Evolutionary conservation across 2,113 vertebrate genomes (phyloP).

Genomic region (Oophaga pumilio): DNA sequence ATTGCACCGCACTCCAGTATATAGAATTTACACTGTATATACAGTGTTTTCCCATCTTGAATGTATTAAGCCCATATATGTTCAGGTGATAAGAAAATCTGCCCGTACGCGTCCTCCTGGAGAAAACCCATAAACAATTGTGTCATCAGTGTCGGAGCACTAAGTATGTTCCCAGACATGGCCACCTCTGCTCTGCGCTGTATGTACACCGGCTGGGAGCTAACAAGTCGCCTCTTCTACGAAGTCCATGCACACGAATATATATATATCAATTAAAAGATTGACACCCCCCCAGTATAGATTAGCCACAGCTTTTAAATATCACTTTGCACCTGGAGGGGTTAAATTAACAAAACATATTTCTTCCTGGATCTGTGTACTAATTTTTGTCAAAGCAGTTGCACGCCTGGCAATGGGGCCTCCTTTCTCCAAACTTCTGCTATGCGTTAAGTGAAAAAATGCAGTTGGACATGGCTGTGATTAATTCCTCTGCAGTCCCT

Average conservation of each 20-base stretch:
- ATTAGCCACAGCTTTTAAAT: constrained; percentile 39
- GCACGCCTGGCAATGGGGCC: constrained; percentile 65
- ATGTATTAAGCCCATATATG: too few species aligned
- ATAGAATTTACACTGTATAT: too few species aligned
- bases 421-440: constrained; percentile 68
- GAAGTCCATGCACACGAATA: neutral
- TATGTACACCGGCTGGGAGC: neutral
- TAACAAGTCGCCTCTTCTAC: neutral
- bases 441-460: constrained; percentile 77
- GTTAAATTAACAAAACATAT: constrained; percentile 57
- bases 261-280: neutral
- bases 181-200: neutral
- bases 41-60: too few species aligned
- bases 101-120: neutral
- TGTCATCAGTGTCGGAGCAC: neutral
- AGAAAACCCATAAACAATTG: neutral
- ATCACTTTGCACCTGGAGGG: constrained; percentile 51
- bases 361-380: constrained; percentile 56
- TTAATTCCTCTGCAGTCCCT: constrained; percentile 75
- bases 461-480: constrained; percentile 71
- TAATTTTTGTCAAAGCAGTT: constrained; percentile 58
- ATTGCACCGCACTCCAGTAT: too few species aligned
- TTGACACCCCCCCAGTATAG: constrained; percentile 15
- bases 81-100: neutral
- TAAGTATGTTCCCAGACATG: neutral